Evolutionary conservation across 2,888 invertebrate species (phyloP).

Genomic region (Gymnocheta viridis): DNA sequence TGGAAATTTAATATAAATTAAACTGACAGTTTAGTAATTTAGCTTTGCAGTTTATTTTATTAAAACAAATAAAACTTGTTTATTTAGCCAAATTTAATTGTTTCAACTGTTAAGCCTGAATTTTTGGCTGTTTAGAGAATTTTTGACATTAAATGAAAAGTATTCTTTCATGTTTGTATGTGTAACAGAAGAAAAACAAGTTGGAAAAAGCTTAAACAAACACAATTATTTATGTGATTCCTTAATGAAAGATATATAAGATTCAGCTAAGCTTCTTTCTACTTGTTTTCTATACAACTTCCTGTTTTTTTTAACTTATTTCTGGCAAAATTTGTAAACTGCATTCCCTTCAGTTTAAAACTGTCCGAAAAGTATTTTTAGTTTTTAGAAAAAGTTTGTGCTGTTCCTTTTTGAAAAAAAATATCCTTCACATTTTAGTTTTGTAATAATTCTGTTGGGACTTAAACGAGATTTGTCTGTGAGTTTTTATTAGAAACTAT

Average conservation of each 20-base stretch:
- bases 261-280: neutral
- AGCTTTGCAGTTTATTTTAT: neutral
- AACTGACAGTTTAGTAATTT: neutral
- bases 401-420: neutral
- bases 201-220: too few species aligned
- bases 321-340: neutral
- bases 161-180: too few species aligned
- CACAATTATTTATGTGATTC: too few species aligned
- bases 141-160: too few species aligned
- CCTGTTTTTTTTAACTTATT: neutral
- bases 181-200: too few species aligned
- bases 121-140: too few species aligned
- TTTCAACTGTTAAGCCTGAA: too few species aligned
- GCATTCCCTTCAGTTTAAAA: constrained; percentile 5
- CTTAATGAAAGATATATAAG: too few species aligned
- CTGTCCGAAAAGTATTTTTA: constrained; percentile 44
- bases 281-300: neutral
- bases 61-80: neutral
- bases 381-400: constrained; percentile 11
- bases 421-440: neutral
- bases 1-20: constrained; percentile 7
- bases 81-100: neutral
- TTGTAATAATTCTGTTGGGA: constrained; percentile 51
- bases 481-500: constrained; percentile 6
- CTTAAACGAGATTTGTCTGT: constrained; percentile 35